These are phyloP conservation scores for Calycopis cecrops DNA, from an alignment of 1,140 invertebrate genomes.

Conservation along the genomic window DNA sequence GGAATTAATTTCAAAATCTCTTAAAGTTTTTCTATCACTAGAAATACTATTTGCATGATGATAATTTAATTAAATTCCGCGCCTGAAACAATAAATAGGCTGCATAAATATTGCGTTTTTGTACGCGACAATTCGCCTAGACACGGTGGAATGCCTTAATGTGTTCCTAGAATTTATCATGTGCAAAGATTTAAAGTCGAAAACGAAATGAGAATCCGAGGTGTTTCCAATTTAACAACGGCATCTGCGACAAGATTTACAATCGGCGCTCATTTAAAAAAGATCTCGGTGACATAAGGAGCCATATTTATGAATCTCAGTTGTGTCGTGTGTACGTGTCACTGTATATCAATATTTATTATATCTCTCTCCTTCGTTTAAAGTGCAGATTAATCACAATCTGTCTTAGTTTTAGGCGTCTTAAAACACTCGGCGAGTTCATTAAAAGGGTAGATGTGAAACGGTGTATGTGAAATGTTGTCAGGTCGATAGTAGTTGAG, in stretches of 20 bases:
- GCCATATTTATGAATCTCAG: slow-evolving; percentile 52
- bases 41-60: background rate
- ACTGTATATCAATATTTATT: slow-evolving; percentile 32
- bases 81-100: slow-evolving; percentile 4
- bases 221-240: slow-evolving; percentile 58
- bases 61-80: background rate
- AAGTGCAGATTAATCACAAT: slow-evolving; percentile 14
- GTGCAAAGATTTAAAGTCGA: slow-evolving; percentile 15
- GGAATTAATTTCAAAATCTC: no score
- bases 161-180: slow-evolving; percentile 10
- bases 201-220: slow-evolving; percentile 32
- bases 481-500: no score
- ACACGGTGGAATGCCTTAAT: slow-evolving; percentile 6
- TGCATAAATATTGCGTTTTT: background rate
- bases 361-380: slow-evolving; percentile 15
- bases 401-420: slow-evolving; percentile 12
- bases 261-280: slow-evolving; percentile 58
- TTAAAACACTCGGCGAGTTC: no score
- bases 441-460: no score
- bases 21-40: no score
- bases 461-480: no score
- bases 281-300: slow-evolving; percentile 52
- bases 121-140: slow-evolving; percentile 3
- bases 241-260: slow-evolving; percentile 53
- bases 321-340: slow-evolving; percentile 30